phyloP scores from a whole-genome alignment of 2,113 vertebrate genomes.

The Thinocorus orbignyianus region DNA sequence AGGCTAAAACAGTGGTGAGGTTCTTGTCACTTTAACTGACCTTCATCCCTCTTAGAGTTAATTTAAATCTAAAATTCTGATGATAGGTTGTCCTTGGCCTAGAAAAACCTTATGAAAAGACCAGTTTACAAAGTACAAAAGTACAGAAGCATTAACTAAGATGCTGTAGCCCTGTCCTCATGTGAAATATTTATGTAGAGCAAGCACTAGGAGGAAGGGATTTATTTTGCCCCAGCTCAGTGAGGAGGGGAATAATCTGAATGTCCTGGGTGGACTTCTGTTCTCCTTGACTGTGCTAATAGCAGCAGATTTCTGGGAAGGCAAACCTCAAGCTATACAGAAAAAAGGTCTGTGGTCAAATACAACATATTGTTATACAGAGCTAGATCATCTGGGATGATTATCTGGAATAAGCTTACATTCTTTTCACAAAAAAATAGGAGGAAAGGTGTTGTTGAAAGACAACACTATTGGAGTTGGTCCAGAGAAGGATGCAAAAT shows the following conservation, averaged over 20 bases:
- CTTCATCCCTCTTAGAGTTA: background rate
- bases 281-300: background rate
- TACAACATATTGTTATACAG: background rate
- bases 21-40: background rate
- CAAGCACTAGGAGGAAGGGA: background rate
- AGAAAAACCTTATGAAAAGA: background rate
- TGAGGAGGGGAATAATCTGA: background rate
- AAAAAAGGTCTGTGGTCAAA: background rate
- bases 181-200: background rate
- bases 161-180: background rate
- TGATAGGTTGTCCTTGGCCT: background rate
- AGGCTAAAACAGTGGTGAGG: background rate
- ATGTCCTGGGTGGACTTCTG: background rate
- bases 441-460: background rate
- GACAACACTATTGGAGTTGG: background rate
- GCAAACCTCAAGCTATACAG: background rate
- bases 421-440: background rate
- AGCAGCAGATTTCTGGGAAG: background rate
- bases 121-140: background rate
- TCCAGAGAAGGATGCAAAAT: background rate
- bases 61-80: background rate
- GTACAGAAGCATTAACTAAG: background rate
- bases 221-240: background rate
- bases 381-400: background rate
- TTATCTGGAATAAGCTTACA: background rate